Percentiles rank a stretch among this genome's conserved stretches.
Evolutionary conservation across 2,113 vertebrate genomes (phyloP).

Genomic region (Caloenas nicobarica): DNA sequence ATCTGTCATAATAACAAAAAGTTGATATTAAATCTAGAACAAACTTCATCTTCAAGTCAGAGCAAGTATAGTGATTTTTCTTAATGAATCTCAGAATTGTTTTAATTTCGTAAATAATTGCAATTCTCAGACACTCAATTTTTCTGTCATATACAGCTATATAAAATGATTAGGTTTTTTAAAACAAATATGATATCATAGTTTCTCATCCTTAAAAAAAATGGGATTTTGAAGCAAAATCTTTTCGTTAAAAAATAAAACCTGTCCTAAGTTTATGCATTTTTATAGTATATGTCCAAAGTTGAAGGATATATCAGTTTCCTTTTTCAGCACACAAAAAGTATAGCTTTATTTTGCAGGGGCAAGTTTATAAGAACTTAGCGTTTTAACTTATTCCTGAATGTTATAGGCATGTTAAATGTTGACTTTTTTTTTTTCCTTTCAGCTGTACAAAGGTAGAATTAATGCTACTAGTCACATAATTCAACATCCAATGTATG

Average conservation of each 20-base stretch:
- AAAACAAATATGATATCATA: neutral
- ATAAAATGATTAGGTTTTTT: neutral
- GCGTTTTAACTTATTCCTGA: neutral
- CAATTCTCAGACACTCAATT: neutral
- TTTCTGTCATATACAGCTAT: neutral
- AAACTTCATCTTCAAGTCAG: neutral
- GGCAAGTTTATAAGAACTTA: neutral
- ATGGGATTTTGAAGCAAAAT: neutral
- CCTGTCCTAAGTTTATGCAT: neutral
- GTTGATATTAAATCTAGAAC: neutral
- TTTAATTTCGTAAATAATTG: neutral
- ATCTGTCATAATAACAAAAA: neutral
- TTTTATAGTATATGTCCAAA: neutral
- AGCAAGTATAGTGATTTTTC: neutral
- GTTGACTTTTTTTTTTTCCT: neutral
- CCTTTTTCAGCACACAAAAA: neutral
- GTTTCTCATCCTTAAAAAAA: neutral
- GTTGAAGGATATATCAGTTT: neutral
- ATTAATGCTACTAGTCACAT: conserved; percentile 99
- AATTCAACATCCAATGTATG: conserved; percentile 99
- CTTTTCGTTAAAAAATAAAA: neutral
- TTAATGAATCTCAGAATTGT: neutral
- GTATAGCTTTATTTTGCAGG: neutral
- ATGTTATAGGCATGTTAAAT: neutral
- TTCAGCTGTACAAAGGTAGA: conserved; percentile 96